Percentiles rank a stretch among this genome's conserved stretches.
Evolutionary conservation across 1,140 invertebrate genomes (phyloP).

Genomic region (Macrocentrus cingulum): DNA sequence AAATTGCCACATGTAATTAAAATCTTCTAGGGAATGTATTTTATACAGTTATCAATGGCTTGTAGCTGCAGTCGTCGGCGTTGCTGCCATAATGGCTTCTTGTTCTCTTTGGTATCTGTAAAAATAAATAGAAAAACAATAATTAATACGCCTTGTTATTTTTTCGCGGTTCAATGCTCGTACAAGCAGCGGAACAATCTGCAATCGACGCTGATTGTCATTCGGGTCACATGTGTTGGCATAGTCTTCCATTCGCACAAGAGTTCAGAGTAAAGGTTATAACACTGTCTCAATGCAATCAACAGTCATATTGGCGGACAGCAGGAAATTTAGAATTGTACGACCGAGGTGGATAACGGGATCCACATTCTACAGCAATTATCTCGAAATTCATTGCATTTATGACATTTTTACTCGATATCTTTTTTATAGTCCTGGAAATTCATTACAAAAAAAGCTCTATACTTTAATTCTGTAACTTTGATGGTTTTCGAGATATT

Average conservation of each 20-base stretch:
- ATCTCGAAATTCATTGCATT: too few species aligned
- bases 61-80: conserved; percentile 20
- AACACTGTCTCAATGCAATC: neutral
- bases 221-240: neutral
- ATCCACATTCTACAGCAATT: too few species aligned
- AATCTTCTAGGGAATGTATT: neutral
- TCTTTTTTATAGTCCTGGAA: too few species aligned
- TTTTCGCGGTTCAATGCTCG: neutral
- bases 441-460: too few species aligned
- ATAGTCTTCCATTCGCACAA: too few species aligned
- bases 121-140: conserved; percentile 14
- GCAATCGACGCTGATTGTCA: neutral
- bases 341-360: too few species aligned
- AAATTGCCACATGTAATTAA: neutral
- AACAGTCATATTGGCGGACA: neutral
- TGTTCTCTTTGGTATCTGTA: conserved; percentile 40
- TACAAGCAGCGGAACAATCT: neutral
- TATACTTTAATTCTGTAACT: too few species aligned
- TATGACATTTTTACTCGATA: too few species aligned
- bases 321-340: too few species aligned
- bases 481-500: too few species aligned
- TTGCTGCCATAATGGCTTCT: conserved; percentile 7
- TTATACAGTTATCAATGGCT: conserved; percentile 28
- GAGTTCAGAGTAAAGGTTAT: neutral
- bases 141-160: neutral